These are phyloP conservation scores for Smutsia gigantea DNA, from an alignment of 2,797 vertebrate species.

Conservation along the genomic window DNA sequence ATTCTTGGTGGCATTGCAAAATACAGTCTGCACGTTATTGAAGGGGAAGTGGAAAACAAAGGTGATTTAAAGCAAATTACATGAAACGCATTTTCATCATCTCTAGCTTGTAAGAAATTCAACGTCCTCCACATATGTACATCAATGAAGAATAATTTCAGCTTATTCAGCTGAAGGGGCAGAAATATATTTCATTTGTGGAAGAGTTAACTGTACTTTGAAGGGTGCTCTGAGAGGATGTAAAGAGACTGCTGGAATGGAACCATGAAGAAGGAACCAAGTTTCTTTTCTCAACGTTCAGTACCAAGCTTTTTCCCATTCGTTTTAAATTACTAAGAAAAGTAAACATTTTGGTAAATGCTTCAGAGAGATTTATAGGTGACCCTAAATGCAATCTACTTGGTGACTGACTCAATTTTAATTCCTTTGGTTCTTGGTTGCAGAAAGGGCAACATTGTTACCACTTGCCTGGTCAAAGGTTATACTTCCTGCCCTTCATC, in stretches of 20 bases:
- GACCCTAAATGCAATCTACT: slow-evolving; percentile 81
- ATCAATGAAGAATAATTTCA: slow-evolving; percentile 46
- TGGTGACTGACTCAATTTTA: slow-evolving; percentile 83
- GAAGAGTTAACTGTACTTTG: slow-evolving; percentile 22
- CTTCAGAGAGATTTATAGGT: slow-evolving; percentile 85
- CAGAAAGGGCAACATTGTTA: slow-evolving; percentile 81
- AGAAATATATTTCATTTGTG: slow-evolving; percentile 29
- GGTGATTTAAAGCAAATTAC: slow-evolving; percentile 54
- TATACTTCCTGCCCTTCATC: slow-evolving; percentile 86
- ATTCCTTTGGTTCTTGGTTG: slow-evolving; percentile 82
- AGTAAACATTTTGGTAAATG: slow-evolving; percentile 85
- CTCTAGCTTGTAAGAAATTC: slow-evolving; percentile 47
- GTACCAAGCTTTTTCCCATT: slow-evolving; percentile 72
- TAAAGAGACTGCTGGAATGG: neutral
- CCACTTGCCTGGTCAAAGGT: slow-evolving; percentile 86
- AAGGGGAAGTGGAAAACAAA: slow-evolving; percentile 61
- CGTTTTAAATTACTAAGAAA: slow-evolving; percentile 85
- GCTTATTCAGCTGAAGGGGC: neutral
- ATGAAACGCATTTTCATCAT: slow-evolving; percentile 40
- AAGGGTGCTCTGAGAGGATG: neutral
- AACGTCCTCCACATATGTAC: neutral
- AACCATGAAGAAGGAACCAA: slow-evolving; percentile 23
- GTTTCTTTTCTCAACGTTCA: slow-evolving; percentile 53
- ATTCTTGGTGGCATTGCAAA: slow-evolving; percentile 64
- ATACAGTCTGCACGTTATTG: slow-evolving; percentile 63